Conservation (phyloP, 2,113 vertebrate genomes). For the Salvelinus namaycush region DNA sequence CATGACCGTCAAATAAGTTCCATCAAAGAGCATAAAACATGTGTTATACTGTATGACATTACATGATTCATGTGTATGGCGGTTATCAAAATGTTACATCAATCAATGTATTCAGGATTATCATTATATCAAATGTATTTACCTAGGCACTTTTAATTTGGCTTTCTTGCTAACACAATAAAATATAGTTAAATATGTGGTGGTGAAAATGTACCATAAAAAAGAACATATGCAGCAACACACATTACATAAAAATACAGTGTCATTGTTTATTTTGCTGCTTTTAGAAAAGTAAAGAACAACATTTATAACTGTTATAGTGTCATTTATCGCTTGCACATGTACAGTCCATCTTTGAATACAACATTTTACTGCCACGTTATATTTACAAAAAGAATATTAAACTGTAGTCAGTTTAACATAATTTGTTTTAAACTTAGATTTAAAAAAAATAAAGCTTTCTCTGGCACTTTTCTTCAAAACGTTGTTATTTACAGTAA, state of each 20-base stretch:
- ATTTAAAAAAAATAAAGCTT: conserved; percentile 74
- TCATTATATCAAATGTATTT: no score
- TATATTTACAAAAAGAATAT: conserved; percentile 72
- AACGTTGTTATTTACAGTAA: conserved; percentile 63
- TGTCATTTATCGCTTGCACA: conserved; percentile 69
- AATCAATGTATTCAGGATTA: no score
- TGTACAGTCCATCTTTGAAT: conserved; percentile 68
- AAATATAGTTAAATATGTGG: no score
- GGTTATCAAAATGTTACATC: no score
- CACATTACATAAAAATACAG: conserved; percentile 41
- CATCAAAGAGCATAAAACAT: not conserved
- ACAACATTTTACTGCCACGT: conserved; percentile 53
- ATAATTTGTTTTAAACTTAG: conserved; percentile 34
- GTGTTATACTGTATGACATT: not conserved
- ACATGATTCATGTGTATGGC: not conserved
- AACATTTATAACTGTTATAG: conserved; percentile 71
- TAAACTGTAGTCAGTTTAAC: conserved; percentile 61
- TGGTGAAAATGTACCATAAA: no score
- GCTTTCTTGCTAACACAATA: no score
- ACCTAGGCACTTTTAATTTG: no score
- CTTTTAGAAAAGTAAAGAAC: conserved; percentile 62
- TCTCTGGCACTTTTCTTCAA: conserved; percentile 54
- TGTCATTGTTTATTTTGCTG: conserved; percentile 69
- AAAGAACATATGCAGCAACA: not conserved
- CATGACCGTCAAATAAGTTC: not conserved